Base-by-base conservation (phyloP, 1,140 invertebrate genomes). In the Melanaphis sacchari region DNA sequence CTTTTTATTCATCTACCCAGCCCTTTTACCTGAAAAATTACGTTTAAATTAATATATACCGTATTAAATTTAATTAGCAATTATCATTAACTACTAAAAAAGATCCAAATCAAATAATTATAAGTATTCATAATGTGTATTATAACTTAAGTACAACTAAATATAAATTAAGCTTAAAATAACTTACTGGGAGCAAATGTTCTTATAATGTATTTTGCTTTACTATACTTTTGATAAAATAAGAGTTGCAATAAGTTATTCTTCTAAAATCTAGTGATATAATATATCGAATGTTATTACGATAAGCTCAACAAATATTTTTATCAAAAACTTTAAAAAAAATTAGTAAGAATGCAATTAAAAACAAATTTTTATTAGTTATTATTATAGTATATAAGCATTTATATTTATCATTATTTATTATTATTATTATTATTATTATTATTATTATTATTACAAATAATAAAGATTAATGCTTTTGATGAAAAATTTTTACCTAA, bases 291-390 rank as follows among this genome's bases (percentile, higher is more conserved):
- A 6, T 43, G 41, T 85, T 85, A 84, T 84, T 43, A 43, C 8
- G 36, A 46, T 87, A n/a, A 87, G 85, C 85, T 87, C 85, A 87
- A 87, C 3, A 87, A 46, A 46, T 87, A 46, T 87, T 31, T 85
- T 31, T 41, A 84, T 84, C 24, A 11, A 41, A 31, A 84, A 2
- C 38, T 84, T 46, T n/a, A n/a, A 36, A 43, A 85, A 43, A 87
- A 21, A 43, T 31, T 43, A 87, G 24, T n/a, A n/a, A 87, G 31
- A 36, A 87, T 46, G 36, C 41, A 31, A 43, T 85, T 85, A 31
- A 43, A 87, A 43, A 85, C 24, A 43, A 87, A 43, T 87, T 87
- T 46, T 41, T 21, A 15, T 84, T 24, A 38, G 22, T 43, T n/a
- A 87, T n/a, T 49, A 21, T n/a, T n/a, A 26, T 87, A 87, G 31